Percentiles rank a stretch among this genome's conserved stretches.
Conservation (phyloP, 2,797 vertebrate species). For the Loriculus beryllinus region DNA sequence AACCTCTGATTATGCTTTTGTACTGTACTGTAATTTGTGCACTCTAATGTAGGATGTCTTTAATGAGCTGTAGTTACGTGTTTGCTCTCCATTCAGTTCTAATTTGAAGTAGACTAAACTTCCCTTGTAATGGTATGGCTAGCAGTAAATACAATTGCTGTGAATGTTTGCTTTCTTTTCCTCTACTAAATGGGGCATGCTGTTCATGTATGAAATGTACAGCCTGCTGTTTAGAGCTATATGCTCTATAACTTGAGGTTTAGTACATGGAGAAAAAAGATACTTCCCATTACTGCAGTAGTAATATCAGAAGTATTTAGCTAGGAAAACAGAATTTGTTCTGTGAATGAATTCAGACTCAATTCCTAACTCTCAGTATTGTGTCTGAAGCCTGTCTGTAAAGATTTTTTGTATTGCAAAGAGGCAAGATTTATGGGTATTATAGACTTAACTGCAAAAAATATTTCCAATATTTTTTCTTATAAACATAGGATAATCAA, state of each 20-base stretch:
- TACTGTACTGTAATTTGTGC: background rate
- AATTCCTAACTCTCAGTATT: background rate
- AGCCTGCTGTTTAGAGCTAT: background rate
- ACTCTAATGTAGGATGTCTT: background rate
- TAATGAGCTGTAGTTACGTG: constrained; percentile 7
- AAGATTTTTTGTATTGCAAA: background rate
- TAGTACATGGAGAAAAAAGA: background rate
- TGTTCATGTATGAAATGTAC: background rate
- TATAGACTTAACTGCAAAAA: background rate
- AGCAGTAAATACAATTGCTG: background rate
- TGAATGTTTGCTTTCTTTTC: background rate
- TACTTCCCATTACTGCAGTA: background rate
- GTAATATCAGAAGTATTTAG: background rate
- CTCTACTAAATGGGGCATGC: background rate
- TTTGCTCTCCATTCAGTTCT: background rate
- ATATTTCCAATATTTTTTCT: background rate
- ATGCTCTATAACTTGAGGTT: background rate
- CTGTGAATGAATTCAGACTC: background rate
- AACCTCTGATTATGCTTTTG: background rate
- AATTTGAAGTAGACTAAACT: background rate
- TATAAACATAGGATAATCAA: background rate
- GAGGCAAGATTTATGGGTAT: background rate
- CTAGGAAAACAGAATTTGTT: background rate
- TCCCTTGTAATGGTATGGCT: background rate
- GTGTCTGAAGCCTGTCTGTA: background rate